phyloP scores from a whole-genome alignment of 2,113 vertebrate genomes.

The Tetrao urogallus region DNA sequence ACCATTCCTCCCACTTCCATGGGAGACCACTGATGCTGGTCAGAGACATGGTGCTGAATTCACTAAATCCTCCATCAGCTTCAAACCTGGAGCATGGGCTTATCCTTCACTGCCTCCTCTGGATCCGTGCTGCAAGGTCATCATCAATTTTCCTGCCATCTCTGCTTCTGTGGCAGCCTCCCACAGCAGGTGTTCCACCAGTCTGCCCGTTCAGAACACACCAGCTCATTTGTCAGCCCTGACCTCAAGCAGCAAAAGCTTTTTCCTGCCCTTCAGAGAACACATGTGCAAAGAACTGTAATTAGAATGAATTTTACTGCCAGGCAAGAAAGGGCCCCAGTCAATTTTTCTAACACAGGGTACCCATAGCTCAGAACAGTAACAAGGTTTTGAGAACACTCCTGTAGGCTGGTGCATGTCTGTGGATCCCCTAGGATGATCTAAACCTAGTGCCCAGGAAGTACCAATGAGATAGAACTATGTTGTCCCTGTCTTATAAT shows the following conservation, averaged over 20 bases:
- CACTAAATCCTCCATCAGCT: background rate
- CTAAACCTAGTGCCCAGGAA: background rate
- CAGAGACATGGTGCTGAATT: background rate
- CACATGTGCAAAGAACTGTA: background rate
- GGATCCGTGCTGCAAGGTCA: background rate
- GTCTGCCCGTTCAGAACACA: fast-evolving
- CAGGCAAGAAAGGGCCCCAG: background rate
- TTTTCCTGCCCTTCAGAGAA: background rate
- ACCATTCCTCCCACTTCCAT: fast-evolving
- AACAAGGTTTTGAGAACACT: background rate
- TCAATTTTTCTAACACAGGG: background rate
- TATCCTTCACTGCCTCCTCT: background rate
- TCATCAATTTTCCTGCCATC: background rate
- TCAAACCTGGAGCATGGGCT: background rate
- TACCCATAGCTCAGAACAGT: background rate
- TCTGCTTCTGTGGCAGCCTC: background rate
- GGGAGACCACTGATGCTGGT: fast-evolving
- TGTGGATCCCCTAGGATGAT: background rate
- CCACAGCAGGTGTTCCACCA: background rate
- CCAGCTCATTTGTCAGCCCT: background rate
- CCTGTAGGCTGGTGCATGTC: background rate
- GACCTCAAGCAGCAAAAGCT: background rate
- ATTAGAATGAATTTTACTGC: background rate
- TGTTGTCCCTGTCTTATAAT: background rate
- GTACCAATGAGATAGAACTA: background rate